Percentiles rank a stretch among this genome's conserved stretches.
Evolutionary conservation across 2,797 vertebrate species (phyloP).

Genomic region (Cirrhinus mrigala): DNA sequence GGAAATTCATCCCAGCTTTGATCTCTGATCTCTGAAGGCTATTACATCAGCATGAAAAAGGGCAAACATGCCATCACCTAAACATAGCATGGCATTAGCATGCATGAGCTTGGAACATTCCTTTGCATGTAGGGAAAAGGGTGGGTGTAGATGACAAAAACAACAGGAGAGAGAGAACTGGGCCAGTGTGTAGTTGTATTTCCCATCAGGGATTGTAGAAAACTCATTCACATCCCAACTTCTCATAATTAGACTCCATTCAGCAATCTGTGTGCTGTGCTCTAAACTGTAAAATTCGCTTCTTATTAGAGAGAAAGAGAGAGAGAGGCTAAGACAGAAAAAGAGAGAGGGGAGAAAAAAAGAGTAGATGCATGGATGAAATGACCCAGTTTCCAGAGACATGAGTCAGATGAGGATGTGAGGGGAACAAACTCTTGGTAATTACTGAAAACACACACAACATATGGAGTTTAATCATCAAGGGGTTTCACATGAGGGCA

Average conservation of each 20-base stretch:
- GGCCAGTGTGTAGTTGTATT: constrained; percentile 1
- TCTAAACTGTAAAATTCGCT: neutral
- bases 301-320: constrained; percentile 18
- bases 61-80: constrained; percentile 5
- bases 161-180: neutral
- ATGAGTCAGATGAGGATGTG: constrained; percentile 25
- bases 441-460: constrained; percentile 19
- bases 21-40: constrained; percentile 3
- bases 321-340: neutral
- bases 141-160: neutral
- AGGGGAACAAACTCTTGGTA: constrained; percentile 5
- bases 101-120: constrained; percentile 1
- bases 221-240: constrained; percentile 27
- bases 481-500: neutral
- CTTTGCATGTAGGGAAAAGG: neutral
- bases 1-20: constrained; percentile 18
- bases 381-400: constrained; percentile 60
- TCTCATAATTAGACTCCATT: constrained; percentile 41
- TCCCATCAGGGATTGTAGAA: neutral
- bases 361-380: neutral
- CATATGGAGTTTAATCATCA: neutral
- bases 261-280: neutral
- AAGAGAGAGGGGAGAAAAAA: neutral
- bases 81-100: constrained; percentile 16
- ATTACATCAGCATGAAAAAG: constrained; percentile 14